Base-by-base conservation (phyloP, 30 jellyfish, hydroid and myxozoan species). In the Hydractinia echinata region DNA sequence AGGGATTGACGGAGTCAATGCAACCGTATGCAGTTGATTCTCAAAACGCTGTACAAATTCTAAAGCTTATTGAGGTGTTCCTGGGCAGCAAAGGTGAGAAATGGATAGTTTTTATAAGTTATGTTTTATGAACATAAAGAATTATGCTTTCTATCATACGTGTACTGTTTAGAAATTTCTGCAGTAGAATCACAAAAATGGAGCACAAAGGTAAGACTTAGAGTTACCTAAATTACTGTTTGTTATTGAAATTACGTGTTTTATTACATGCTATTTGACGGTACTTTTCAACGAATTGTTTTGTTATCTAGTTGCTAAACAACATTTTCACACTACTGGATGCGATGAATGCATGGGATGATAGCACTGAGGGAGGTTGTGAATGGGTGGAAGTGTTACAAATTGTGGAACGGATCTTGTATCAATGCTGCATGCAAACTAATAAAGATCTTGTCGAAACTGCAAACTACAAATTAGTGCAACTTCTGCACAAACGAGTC, bases 341-440 rank as follows among this genome's bases (percentile, higher is more conserved):
- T 55, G 93, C 98, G 49, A 73, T 87, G 93, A 87, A 87, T 53
- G 98, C 95, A 18, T 92, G 98, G 98, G 95, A 92, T 62, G 98
- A 92, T 83, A 86, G 96, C 82, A 83, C 95, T 14, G 98, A 92
- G 81, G 95, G 85, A 80, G 98, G 98, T 8, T 67, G 88, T 13
- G 98, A 92, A 64, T 92, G 98, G 98, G 81, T 89, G 0, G 98
- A 92, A 51, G 93, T 88, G 53, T 77, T 92, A 8, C 98, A 83
- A 49, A 74, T 85, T 6, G 93, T 84, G 14, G 98, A 92, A 81
- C 67, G 88, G 60, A 82, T 92, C 18, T 77, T 83, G 60, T 84
- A 73, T 55, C 87, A 55, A 62, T 77, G 95, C 51, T 80, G 64
- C 74, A 89, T 84, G 30, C 55, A 71, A 48, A 71, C 86, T 55